Evolutionary conservation across 2,888 invertebrate species (phyloP), one percentile per base, ranked within the genome.

Genomic region (Steinernema hermaphroditum): DNA sequence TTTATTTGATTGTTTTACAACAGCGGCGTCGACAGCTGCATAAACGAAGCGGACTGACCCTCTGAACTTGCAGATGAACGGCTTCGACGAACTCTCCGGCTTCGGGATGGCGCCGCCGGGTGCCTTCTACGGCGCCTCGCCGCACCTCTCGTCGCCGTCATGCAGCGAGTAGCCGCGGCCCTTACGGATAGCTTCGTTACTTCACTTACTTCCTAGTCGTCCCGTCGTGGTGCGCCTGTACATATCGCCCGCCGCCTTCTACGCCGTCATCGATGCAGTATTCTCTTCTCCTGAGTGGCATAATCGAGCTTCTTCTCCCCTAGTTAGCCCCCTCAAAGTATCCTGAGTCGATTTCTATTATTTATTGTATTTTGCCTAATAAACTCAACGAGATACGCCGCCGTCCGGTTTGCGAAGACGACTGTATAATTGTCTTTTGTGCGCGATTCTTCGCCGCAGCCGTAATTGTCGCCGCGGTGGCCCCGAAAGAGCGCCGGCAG

Each of bases 101-200:
- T 49, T 70, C 24, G 70, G 54, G n/a, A 54, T 70, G 49, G 29
- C 70, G 46, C 49, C 70, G 22, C 29, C 62, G 1, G 32, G 32
- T 16, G 29, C 16, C 24, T 29, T 32, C 29, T 70, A 50, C 70
- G 29, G 49, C 70, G 49, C 44, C 70, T 70, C 73, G 12, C 72
- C 73, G 50, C 57, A 72, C 24, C 54, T 72, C 41, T 73, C 73
- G 4, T 73, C 73, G 37, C 73, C 73, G 16, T 72, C 73, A 14
- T 73, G 73, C 57, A 70, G 70, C 71, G 73, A 73, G 37, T 73
- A 49, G 29, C 32, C 49, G 16, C 62, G 62, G 32, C 29, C 14
- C 46, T 16, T 62, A 62, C 62, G 62, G 62, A 62, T 62, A 62
- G 62, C 62, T 29, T 19, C 46, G 6, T 46, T 46, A 6, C 9